phyloP scores from a whole-genome alignment of 1,140 invertebrate species.

The Rhopalosiphum padi region DNA sequence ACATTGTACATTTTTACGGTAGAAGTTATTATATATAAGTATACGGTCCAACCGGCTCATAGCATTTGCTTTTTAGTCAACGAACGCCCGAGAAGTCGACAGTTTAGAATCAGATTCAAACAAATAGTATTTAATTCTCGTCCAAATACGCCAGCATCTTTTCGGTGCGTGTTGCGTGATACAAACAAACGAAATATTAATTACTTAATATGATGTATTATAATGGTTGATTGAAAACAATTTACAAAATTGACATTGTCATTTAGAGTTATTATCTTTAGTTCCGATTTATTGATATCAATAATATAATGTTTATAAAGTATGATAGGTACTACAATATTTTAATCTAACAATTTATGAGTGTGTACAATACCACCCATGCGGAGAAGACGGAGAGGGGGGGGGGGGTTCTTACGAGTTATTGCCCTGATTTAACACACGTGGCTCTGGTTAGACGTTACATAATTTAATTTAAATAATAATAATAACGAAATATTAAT shows the following conservation, averaged over 20 bases:
- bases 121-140: too few species aligned
- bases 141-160: neutral
- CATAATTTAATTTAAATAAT: neutral
- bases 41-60: too few species aligned
- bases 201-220: neutral
- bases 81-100: too few species aligned
- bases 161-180: too few species aligned
- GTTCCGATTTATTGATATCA: neutral
- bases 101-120: too few species aligned
- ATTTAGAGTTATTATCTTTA: neutral
- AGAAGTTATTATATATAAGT: too few species aligned
- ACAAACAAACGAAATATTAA: too few species aligned
- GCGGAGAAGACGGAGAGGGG: neutral
- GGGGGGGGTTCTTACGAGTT: neutral
- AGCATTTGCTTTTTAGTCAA: too few species aligned
- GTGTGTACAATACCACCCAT: neutral
- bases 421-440: neutral
- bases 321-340: neutral
- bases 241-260: neutral
- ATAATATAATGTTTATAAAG: neutral
- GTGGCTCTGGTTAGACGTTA: neutral
- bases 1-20: too few species aligned
- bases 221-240: too few species aligned
- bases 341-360: neutral
- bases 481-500: neutral